Percentiles rank a stretch among this genome's conserved stretches.
Evolutionary conservation across 2,113 vertebrate species (phyloP).

Genomic region (Emberiza fucata): DNA sequence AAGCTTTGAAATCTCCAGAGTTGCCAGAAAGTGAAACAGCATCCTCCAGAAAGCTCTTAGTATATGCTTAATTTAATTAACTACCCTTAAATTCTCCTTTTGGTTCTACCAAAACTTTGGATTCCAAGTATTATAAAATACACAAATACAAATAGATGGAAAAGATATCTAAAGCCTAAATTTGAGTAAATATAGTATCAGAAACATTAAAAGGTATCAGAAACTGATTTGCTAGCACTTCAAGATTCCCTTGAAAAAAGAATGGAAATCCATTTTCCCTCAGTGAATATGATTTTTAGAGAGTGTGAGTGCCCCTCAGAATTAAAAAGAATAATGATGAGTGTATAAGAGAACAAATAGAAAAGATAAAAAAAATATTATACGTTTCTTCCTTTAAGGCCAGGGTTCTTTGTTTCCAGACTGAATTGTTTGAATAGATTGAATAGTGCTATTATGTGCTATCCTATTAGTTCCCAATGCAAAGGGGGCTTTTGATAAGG

Average conservation of each 20-base stretch:
- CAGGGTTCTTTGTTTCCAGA: constrained; percentile 15
- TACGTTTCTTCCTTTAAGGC: background rate
- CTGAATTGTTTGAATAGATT: constrained; percentile 36
- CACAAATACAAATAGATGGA: background rate
- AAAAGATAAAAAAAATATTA: background rate
- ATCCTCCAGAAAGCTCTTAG: background rate
- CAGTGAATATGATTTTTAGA: background rate
- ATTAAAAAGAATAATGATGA: background rate
- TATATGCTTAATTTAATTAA: background rate
- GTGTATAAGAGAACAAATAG: background rate
- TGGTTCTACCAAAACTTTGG: background rate
- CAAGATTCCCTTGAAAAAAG: background rate
- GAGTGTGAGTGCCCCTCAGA: background rate
- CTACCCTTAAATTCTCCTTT: background rate
- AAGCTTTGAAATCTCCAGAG: background rate
- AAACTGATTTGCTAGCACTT: background rate
- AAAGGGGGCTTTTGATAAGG: constrained; percentile 12
- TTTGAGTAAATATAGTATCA: background rate
- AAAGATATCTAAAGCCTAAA: background rate
- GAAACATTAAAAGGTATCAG: background rate
- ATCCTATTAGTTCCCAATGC: background rate
- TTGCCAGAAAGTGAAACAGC: background rate
- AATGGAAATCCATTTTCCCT: background rate
- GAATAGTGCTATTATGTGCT: background rate
- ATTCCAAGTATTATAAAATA: background rate